Conservation (phyloP, 2,113 vertebrate species). For the Aix galericulata region DNA sequence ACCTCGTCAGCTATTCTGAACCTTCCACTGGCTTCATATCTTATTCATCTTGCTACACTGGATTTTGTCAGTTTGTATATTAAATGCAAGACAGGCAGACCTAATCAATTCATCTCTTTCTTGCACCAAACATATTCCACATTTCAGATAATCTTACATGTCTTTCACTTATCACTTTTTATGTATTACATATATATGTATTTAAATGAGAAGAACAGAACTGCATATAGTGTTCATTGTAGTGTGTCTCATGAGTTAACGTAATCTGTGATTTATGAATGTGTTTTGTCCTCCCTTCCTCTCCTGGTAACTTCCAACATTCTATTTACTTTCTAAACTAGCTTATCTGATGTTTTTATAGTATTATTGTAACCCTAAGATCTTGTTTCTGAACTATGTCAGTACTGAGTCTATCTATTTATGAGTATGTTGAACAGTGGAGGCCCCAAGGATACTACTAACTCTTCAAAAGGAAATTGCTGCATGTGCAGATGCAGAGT, state of each 20-base stretch:
- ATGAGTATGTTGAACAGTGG: neutral
- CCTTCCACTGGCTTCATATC: rapidly evolving
- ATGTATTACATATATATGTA: neutral
- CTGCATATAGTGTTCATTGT: neutral
- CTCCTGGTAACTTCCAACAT: constrained; percentile 15
- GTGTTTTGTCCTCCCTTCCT: constrained; percentile 9
- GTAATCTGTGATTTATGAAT: constrained; percentile 45
- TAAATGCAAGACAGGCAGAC: neutral
- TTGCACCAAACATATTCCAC: neutral
- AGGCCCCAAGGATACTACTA: neutral
- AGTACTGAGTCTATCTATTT: neutral
- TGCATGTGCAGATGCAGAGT: neutral
- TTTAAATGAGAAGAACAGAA: neutral
- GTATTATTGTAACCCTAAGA: constrained; percentile 40
- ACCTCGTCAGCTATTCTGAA: neutral
- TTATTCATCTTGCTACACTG: neutral
- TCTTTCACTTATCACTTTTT: neutral
- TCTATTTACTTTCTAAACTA: constrained; percentile 26
- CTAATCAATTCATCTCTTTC: neutral
- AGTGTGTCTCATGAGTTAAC: neutral
- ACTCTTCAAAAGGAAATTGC: neutral
- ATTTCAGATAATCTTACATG: neutral
- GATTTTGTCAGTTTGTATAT: neutral
- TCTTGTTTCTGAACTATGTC: constrained; percentile 21
- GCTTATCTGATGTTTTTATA: constrained; percentile 45